Percentiles rank a stretch among this genome's conserved stretches.
phyloP scores from a whole-genome alignment of 2,797 vertebrate species.

The Notolabrus celidotus region DNA sequence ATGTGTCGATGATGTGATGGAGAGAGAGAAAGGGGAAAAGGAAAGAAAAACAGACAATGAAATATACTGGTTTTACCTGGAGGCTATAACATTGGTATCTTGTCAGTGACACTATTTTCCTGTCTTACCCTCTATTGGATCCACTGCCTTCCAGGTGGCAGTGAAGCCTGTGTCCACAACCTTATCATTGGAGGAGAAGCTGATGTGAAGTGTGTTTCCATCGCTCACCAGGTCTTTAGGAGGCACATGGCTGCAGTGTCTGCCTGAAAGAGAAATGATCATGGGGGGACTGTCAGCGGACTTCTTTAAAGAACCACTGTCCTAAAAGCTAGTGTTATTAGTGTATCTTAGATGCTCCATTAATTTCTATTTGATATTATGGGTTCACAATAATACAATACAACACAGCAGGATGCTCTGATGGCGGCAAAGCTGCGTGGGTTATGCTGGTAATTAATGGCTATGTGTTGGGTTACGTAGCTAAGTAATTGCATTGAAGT shows the following conservation, averaged over 20 bases:
- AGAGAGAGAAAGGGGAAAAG: neutral
- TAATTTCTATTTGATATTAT: too few relatives aligned
- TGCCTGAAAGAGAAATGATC: conserved; percentile 70
- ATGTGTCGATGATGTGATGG: neutral
- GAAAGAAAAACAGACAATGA: neutral
- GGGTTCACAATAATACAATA: too few relatives aligned
- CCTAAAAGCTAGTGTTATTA: too few relatives aligned
- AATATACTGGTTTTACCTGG: neutral
- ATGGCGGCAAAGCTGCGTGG: too few relatives aligned
- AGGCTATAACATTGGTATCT: neutral
- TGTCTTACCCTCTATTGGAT: conserved; percentile 71
- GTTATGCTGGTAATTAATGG: too few relatives aligned
- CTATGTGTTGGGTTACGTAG: too few relatives aligned
- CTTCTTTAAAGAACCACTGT: too few relatives aligned
- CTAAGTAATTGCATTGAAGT: too few relatives aligned
- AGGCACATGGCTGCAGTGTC: conserved; percentile 75
- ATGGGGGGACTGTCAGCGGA: neutral
- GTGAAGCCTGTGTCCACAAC: conserved; percentile 85
- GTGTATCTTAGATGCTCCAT: too few relatives aligned
- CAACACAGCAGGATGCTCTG: too few relatives aligned
- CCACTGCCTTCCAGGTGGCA: conserved; percentile 79
- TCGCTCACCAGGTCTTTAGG: conserved; percentile 81
- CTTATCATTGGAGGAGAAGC: conserved; percentile 81
- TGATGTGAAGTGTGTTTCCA: conserved; percentile 75
- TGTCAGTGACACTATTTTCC: conserved; percentile 1